Percentiles rank a stretch among this genome's conserved stretches.
phyloP scores from a whole-genome alignment of 2,113 vertebrate genomes.

The Cyprinodon brontotheroides region DNA sequence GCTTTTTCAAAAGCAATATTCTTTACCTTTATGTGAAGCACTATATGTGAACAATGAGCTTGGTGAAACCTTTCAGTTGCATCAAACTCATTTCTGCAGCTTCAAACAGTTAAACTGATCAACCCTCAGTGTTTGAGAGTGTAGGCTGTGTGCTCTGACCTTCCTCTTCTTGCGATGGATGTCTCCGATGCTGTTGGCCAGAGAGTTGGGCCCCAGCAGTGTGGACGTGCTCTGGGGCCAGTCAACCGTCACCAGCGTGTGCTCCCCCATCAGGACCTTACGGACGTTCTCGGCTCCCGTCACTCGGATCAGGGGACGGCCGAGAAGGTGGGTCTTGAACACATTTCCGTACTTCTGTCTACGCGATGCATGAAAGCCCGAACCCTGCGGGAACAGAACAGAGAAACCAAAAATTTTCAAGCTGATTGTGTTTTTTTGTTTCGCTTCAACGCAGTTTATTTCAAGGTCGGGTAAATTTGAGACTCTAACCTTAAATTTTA shows the following conservation, averaged over 20 bases:
- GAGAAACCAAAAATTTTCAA: background rate
- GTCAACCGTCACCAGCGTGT: slow-evolving; percentile 93
- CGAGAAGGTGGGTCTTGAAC: slow-evolving; percentile 96
- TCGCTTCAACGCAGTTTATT: too few relatives aligned
- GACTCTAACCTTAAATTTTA: background rate
- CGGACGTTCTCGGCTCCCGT: slow-evolving; percentile 94
- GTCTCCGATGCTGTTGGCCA: slow-evolving; percentile 96
- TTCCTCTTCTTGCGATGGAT: slow-evolving; percentile 95
- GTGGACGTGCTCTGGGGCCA: slow-evolving; percentile 96
- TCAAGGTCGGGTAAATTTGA: too few relatives aligned
- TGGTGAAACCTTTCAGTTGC: background rate
- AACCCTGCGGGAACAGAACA: slow-evolving; percentile 74
- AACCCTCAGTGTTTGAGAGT: background rate
- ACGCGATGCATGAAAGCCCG: slow-evolving; percentile 83
- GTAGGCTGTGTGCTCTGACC: slow-evolving; percentile 73
- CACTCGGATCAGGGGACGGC: slow-evolving; percentile 92
- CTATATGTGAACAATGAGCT: background rate
- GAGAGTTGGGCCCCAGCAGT: slow-evolving; percentile 91
- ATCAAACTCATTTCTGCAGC: too few relatives aligned
- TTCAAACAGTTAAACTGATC: background rate
- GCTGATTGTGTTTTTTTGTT: too few relatives aligned
- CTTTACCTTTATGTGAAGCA: background rate
- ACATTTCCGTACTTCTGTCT: slow-evolving; percentile 92
- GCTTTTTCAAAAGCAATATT: too few relatives aligned
- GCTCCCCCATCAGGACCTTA: slow-evolving; percentile 95